These are phyloP conservation scores for Drosophila pandora DNA, from an alignment of 1,140 invertebrate species.

Conservation along the genomic window DNA sequence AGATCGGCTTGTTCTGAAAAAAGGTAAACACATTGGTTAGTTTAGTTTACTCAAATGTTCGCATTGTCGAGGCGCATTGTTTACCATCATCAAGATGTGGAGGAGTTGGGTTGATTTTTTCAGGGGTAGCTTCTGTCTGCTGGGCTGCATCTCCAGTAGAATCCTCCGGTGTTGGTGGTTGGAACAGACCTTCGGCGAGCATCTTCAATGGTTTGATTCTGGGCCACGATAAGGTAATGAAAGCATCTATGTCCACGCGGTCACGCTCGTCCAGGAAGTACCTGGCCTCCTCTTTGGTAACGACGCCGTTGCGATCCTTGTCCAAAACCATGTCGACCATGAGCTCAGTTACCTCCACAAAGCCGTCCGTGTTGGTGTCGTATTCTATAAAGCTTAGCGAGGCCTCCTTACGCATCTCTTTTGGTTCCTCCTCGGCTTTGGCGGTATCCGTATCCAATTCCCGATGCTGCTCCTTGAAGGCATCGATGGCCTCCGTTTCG, in stretches of 20 bases:
- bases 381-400: constrained; percentile 89
- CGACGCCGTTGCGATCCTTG: constrained; percentile 93
- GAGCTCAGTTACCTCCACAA: constrained; percentile 91
- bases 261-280: constrained; percentile 91
- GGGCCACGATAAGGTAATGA: constrained; percentile 89
- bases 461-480: constrained; percentile 89
- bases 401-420: constrained; percentile 86
- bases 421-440: constrained; percentile 84
- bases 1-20: constrained; percentile 55
- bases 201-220: constrained; percentile 91
- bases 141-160: constrained; percentile 58
- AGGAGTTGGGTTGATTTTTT: constrained; percentile 19
- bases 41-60: background rate
- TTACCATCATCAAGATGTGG: constrained; percentile 68
- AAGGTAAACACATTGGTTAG: background rate
- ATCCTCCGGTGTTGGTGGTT: constrained; percentile 83
- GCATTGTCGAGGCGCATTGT: background rate
- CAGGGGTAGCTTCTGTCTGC: constrained; percentile 82
- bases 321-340: constrained; percentile 92
- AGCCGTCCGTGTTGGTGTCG: constrained; percentile 91
- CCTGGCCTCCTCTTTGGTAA: constrained; percentile 90
- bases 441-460: constrained; percentile 86
- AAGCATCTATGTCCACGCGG: constrained; percentile 89
- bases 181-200: constrained; percentile 89
- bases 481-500: constrained; percentile 90